Conservation (phyloP, 2,797 vertebrate genomes). For the Phrynocephalus forsythii region DNA sequence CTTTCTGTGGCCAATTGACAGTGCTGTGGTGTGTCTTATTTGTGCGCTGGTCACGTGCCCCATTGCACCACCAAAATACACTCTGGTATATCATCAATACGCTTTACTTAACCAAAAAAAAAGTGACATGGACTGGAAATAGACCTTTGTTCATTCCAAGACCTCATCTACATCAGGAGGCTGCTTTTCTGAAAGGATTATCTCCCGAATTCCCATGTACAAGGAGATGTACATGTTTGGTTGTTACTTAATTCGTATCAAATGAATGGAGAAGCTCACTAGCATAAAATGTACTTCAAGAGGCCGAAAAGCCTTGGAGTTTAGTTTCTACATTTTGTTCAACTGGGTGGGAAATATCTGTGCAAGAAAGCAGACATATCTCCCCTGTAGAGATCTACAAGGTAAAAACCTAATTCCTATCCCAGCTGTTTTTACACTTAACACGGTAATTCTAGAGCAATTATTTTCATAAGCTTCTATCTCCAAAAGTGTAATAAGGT, state of each 20-base stretch:
- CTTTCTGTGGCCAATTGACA: too few relatives aligned
- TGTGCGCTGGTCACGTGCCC: too few relatives aligned
- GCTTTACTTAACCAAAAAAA: neutral
- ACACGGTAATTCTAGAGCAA: conserved; percentile 58
- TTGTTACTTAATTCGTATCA: neutral
- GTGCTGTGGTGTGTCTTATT: too few relatives aligned
- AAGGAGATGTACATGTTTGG: neutral
- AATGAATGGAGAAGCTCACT: neutral
- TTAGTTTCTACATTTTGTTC: conserved; percentile 2
- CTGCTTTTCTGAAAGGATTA: neutral
- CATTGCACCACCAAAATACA: too few relatives aligned
- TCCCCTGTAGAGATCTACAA: conserved; percentile 26
- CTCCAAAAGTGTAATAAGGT: conserved; percentile 56
- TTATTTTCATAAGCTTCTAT: conserved; percentile 44
- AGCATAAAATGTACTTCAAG: neutral
- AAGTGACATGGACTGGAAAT: neutral
- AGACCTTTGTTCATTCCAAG: neutral
- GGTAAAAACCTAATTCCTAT: conserved; percentile 30
- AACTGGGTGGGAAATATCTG: conserved; percentile 9
- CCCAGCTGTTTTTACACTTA: conserved; percentile 36
- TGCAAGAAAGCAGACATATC: neutral
- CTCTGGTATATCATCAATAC: too few relatives aligned
- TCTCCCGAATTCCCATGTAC: neutral
- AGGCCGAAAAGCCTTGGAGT: neutral
- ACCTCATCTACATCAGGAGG: neutral